These are phyloP conservation scores for Trichechus manatus DNA, from an alignment of 2,113 vertebrate genomes.

Conservation along the genomic window DNA sequence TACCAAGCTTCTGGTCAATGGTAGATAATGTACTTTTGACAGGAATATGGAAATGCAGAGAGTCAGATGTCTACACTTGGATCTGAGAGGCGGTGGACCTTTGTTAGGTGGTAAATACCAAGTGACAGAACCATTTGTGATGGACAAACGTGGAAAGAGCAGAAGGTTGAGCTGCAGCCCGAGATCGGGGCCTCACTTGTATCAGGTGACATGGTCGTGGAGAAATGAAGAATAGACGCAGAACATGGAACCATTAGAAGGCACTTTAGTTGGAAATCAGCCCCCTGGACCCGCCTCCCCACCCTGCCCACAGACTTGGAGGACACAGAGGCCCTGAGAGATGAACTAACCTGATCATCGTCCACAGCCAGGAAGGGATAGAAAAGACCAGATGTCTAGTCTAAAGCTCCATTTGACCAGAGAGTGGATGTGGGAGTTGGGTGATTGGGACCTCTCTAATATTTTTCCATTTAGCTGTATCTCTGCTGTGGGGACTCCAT, in stretches of 20 bases:
- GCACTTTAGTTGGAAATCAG: not conserved
- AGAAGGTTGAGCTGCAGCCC: not conserved
- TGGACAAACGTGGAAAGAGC: not conserved
- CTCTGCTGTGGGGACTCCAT: too few species aligned
- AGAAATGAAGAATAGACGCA: not conserved
- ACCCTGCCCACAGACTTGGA: accelerated
- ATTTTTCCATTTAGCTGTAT: accelerated
- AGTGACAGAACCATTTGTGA: not conserved
- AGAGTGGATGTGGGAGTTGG: accelerated
- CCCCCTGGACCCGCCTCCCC: accelerated
- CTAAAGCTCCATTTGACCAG: not conserved
- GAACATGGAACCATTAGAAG: too few species aligned
- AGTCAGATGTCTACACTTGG: not conserved
- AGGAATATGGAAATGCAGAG: not conserved
- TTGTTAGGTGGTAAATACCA: not conserved
- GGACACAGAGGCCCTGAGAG: not conserved
- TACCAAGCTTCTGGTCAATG: not conserved
- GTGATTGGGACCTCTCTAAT: not conserved
- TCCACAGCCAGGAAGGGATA: accelerated
- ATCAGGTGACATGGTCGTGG: not conserved
- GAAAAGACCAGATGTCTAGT: accelerated
- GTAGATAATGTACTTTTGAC: not conserved
- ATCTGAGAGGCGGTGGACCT: not conserved
- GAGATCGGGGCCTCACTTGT: accelerated
- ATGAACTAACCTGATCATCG: not conserved